Base-by-base conservation (phyloP, 1,140 invertebrate genomes). In the Venturia canescens region DNA sequence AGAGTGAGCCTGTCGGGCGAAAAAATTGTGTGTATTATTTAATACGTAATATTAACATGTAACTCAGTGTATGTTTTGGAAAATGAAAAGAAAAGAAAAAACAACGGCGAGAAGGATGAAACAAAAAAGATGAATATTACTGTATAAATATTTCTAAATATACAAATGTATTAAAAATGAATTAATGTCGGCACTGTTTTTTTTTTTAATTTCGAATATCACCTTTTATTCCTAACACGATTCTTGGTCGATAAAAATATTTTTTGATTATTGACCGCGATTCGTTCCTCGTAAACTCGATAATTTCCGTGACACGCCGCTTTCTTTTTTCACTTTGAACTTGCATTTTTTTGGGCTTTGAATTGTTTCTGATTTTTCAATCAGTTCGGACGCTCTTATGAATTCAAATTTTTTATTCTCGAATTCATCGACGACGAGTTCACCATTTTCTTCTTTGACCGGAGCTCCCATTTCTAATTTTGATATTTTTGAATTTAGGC, bases 81-180 rank as follows among this genome's bases (percentile, higher is more conserved):
- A 71, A 50, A n/a, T n/a, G n/a, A n/a, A n/a, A n/a, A n/a, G n/a
- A n/a, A n/a, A n/a, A n/a, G n/a, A n/a, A 44, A 11, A 13, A 44
- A 44, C 38, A 44, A 44, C 38, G 11, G 38, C 38, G 13, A 44
- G 38, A 44, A 44, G 38, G 38, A 44, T 44, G 38, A 44, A 44
- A 44, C 67, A 80, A 76, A 69, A 66, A 66, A 80, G 23, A 80
- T 76, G 79, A 84, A 86, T 83, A 87, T 87, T 86, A 88, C 85
- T 90, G 88, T 90, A 91, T 87, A 88, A 89, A 90, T 89, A 89
- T 91, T 91, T 90, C 88, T 89, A 90, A 90, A 88, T 88, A 90
- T 86, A 88, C 83, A 83, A 87, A 87, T 89, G 85, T 89, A 88
- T 83, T 87, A 84, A 84, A 82, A 83, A 83, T 85, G 60, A 83